Evolutionary conservation across 2,888 invertebrate species (phyloP).

Genomic region (Hemicrepidius hirtus): DNA sequence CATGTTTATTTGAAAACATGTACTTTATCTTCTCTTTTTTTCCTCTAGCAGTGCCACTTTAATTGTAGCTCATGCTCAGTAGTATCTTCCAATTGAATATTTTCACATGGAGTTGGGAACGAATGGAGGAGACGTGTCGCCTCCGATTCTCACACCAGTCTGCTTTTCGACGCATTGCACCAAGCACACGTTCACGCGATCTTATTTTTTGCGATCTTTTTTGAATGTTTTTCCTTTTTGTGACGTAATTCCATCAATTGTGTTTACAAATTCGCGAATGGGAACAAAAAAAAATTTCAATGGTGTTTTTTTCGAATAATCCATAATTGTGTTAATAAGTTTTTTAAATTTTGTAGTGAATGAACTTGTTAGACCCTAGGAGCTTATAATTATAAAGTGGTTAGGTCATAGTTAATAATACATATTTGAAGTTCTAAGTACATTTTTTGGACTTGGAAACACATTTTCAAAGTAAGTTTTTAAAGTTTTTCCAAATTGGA

Average conservation of each 20-base stretch:
- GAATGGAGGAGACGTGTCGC: conserved; percentile 9
- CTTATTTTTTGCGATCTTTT: neutral
- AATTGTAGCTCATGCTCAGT: conserved; percentile 22
- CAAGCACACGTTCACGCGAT: conserved; percentile 16
- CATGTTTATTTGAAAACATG: neutral
- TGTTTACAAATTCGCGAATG: too few species aligned
- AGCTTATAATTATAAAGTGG: conserved; percentile 8
- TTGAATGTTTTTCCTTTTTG: conserved; percentile 7
- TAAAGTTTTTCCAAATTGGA: too few species aligned
- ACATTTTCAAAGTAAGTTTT: too few species aligned
- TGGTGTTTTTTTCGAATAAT: too few species aligned
- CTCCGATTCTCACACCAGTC: conserved; percentile 20
- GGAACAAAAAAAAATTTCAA: too few species aligned
- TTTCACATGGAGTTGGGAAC: conserved; percentile 1
- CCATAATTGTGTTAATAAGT: neutral
- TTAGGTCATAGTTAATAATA: conserved; percentile 17
- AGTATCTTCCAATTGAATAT: conserved; percentile 27
- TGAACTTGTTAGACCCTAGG: neutral
- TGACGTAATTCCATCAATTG: neutral
- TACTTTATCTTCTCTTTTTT: neutral
- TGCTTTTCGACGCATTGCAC: conserved; percentile 27
- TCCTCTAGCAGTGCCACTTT: conserved; percentile 12
- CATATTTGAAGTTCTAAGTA: neutral
- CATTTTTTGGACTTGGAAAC: neutral
- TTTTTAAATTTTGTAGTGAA: conserved; percentile 1